Conservation (phyloP, 1,140 invertebrate genomes). For the Homarus americanus region DNA sequence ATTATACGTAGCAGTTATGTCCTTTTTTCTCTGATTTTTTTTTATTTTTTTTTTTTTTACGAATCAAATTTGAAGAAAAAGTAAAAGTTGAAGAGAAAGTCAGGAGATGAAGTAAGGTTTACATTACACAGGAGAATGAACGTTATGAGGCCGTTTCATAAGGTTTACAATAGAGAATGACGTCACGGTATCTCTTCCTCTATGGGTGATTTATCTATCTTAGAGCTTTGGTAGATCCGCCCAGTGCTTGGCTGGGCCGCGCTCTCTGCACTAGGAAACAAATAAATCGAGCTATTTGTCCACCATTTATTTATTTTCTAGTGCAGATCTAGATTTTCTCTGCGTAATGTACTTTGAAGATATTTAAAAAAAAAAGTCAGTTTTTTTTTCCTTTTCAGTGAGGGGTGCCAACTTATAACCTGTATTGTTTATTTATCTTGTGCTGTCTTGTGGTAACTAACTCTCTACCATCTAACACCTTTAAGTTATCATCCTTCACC, state of each 20-base stretch:
- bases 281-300: slow-evolving; percentile 14
- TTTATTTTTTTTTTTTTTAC: too few species aligned
- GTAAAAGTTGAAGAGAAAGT: too few species aligned
- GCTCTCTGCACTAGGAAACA: slow-evolving; percentile 41
- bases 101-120: too few species aligned
- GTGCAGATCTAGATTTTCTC: neutral
- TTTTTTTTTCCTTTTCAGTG: neutral
- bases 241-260: neutral
- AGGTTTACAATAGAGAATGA: slow-evolving; percentile 10
- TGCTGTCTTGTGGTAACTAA: neutral
- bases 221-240: neutral
- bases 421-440: neutral
- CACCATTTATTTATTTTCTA: slow-evolving; percentile 39
- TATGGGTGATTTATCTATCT: neutral
- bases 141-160: neutral
- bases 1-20: too few species aligned
- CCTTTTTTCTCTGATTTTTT: too few species aligned
- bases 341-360: neutral
- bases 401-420: neutral
- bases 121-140: neutral
- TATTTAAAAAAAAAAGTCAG: too few species aligned
- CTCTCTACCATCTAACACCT: neutral
- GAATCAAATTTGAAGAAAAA: too few species aligned
- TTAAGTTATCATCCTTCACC: neutral
- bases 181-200: neutral